Base-by-base conservation (phyloP, 30 jellyfish, hydroid and myxozoan genomes). In the Phacellophora camtschatica region DNA sequence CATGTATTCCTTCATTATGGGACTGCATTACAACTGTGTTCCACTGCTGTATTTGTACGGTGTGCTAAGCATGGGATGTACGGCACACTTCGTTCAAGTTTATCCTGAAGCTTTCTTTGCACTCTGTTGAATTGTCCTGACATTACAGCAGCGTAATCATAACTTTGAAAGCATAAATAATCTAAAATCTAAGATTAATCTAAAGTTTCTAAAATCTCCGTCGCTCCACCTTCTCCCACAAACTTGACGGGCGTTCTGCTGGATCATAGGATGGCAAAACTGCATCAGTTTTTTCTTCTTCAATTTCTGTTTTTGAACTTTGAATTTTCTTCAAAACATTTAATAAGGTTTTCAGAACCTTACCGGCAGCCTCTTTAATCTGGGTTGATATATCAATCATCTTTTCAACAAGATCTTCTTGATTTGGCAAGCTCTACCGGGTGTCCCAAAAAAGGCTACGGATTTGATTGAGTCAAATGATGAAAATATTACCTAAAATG, bases 181-280 rank as follows among this genome's bases (percentile, higher is more conserved):
- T 28, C 58, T 18, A 74, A 11, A 43, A 8, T 20, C 25, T 16
- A 27, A 3, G 84, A 2, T 69, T 69, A 5, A 5, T 22, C 71
- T 9, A 69, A 50, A 29, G 84, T 69, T 4, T 69, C 73, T 3
- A 69, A 37, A n/a, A 69, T 69, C 73, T 69, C 84, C 12, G 68
- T 66, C 4, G 84, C 84, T 73, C 77, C 78, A 10, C 81, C 87
- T 50, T 73, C 87, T 10, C 87, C 87, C 27, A 69, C 19, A 69
- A 30, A 13, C 19, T 45, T 69, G 48, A 25, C 28, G 46, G 51
- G 39, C 72, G 13, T 24, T 42, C 43, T 15, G 73, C 84, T 19
- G 84, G 84, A 28, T 69, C 84, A 9, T 11, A 30, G 37, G 71
- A 39, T 9, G 84, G 71, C 84, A 69, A 9, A 4, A 24, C 43